Conservation (phyloP, 2,797 vertebrate species). For the Pyrocephalus nanus region DNA sequence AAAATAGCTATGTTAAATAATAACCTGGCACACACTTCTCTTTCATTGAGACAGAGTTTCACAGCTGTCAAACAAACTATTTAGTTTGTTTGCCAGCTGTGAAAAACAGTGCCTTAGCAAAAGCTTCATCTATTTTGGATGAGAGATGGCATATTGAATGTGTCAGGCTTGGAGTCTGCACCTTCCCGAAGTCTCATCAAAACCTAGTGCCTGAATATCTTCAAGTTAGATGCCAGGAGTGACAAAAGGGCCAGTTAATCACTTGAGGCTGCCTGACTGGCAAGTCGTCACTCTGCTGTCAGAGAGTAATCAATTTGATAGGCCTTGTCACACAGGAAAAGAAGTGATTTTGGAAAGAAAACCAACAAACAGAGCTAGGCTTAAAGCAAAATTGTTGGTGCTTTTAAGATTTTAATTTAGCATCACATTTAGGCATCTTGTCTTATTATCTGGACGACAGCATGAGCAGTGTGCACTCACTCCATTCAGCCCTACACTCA, state of each 20-base stretch:
- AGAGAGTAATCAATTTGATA: conserved; percentile 7
- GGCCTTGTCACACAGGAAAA: conserved; percentile 2
- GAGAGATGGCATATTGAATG: background rate
- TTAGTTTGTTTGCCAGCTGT: background rate
- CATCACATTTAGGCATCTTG: background rate
- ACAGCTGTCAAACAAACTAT: background rate
- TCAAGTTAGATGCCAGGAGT: background rate
- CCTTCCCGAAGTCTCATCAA: conserved; percentile 4
- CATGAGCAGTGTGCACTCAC: rapidly evolving
- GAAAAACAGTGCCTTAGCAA: background rate
- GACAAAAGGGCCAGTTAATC: conserved; percentile 21
- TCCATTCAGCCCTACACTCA: rapidly evolving
- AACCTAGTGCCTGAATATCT: background rate
- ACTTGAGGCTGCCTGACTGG: background rate
- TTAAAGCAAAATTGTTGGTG: background rate
- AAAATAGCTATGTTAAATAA: background rate
- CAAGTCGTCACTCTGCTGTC: background rate
- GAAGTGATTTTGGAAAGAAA: background rate
- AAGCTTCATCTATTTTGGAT: background rate
- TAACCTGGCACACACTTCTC: background rate
- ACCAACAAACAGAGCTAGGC: background rate
- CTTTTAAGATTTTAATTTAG: background rate
- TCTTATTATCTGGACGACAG: background rate
- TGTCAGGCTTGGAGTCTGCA: background rate
- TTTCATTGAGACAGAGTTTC: background rate